phyloP scores from a whole-genome alignment of 2,113 vertebrate species.

The Neopipo cinnamomea region DNA sequence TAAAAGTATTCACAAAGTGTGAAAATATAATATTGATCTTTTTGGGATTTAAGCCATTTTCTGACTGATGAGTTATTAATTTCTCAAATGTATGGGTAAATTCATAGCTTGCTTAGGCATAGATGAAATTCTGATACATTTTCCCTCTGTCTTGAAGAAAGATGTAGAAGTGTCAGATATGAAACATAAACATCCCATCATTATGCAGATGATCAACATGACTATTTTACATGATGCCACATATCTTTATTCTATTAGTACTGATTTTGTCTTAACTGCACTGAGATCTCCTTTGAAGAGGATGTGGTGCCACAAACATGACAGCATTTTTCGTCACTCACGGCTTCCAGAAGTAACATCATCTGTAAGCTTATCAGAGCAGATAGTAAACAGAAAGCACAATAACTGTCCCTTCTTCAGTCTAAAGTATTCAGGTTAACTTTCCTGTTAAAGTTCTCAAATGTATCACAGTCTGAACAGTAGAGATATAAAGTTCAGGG shows the following conservation, averaged over 20 bases:
- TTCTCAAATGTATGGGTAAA: background rate
- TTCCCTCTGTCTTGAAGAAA: background rate
- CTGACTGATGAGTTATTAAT: background rate
- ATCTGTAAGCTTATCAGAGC: background rate
- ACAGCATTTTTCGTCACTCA: background rate
- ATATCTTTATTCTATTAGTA: background rate
- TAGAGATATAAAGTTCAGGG: too few species aligned
- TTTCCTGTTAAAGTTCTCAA: background rate
- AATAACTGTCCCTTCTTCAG: background rate
- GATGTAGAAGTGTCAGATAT: background rate
- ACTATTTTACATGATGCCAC: background rate
- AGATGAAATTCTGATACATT: background rate
- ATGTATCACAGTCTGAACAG: background rate
- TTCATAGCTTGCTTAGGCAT: background rate
- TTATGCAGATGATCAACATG: background rate
- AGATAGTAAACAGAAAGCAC: background rate
- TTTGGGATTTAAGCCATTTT: background rate
- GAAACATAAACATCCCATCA: background rate
- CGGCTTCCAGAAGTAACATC: background rate
- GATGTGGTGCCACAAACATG: rapidly evolving
- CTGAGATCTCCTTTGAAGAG: background rate
- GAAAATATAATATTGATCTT: background rate
- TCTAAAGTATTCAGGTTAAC: background rate
- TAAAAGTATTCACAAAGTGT: background rate
- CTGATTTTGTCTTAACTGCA: background rate